phyloP scores from a whole-genome alignment of 2,797 vertebrate species.

The Kryptopterus vitreolus region DNA sequence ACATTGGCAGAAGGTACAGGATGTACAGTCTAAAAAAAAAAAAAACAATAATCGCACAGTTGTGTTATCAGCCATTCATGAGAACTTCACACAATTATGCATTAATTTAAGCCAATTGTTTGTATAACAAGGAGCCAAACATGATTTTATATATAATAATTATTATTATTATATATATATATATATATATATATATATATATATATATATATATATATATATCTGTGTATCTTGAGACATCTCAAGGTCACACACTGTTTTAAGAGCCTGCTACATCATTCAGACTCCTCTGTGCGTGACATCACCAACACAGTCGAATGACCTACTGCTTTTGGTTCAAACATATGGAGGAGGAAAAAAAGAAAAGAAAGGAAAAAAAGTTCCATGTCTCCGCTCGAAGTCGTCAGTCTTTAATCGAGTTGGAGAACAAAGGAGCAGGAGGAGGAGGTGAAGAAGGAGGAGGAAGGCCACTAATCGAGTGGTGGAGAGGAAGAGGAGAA shows the following conservation, averaged over 20 bases:
- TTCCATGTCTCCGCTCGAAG: constrained; percentile 11
- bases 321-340: constrained; percentile 47
- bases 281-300: constrained; percentile 23
- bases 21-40: not conserved
- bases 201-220: too few relatives aligned
- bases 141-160: constrained; percentile 51
- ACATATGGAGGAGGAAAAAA: constrained; percentile 27
- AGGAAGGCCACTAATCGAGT: constrained; percentile 76
- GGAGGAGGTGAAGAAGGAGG: constrained; percentile 62
- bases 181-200: too few relatives aligned
- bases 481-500: constrained; percentile 78
- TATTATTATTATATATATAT: too few relatives aligned
- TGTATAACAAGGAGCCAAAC: constrained; percentile 31
- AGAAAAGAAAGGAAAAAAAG: not conserved
- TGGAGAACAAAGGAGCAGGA: constrained; percentile 81
- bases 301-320: constrained; percentile 14
- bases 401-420: constrained; percentile 78
- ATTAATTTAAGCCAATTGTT: constrained; percentile 26
- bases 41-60: not conserved
- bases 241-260: constrained; percentile 45
- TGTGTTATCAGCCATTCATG: constrained; percentile 5
- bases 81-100: constrained; percentile 32
- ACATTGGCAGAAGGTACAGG: not conserved
- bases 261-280: constrained; percentile 34
- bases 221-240: too few relatives aligned